Conservation (phyloP, 2,113 vertebrate genomes). For the Rhea pennata region DNA sequence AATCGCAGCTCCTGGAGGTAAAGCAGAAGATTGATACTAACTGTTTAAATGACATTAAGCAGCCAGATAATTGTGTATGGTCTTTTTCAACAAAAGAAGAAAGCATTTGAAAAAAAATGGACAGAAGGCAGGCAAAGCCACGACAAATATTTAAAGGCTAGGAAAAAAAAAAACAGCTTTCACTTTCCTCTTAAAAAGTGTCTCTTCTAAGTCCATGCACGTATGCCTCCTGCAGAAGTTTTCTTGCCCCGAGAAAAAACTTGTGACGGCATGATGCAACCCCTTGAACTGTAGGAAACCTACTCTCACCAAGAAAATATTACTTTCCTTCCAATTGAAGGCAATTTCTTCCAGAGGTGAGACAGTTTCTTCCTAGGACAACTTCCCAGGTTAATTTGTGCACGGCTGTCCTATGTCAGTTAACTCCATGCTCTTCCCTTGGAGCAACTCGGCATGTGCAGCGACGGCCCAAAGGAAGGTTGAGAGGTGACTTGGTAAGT, state of each 20-base stretch:
- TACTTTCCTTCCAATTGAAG: background rate
- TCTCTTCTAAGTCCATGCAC: background rate
- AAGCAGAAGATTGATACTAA: background rate
- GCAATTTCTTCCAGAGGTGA: background rate
- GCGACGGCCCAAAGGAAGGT: background rate
- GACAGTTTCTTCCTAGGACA: background rate
- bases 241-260: background rate
- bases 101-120: background rate
- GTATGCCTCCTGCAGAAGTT: background rate
- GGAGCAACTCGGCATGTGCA: background rate
- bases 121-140: background rate
- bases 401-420: rapidly evolving
- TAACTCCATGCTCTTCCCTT: background rate
- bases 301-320: background rate
- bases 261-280: background rate
- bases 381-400: background rate
- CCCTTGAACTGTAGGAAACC: background rate
- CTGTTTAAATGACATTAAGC: background rate
- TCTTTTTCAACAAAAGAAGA: background rate
- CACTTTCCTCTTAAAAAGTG: background rate
- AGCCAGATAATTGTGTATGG: background rate
- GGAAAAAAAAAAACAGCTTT: background rate
- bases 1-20: background rate
- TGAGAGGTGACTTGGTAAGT: background rate
- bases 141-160: background rate